Evolutionary conservation across 2,113 vertebrate genomes (phyloP), one percentile per base, ranked within the genome.

Genomic region (Macquaria australasica): DNA sequence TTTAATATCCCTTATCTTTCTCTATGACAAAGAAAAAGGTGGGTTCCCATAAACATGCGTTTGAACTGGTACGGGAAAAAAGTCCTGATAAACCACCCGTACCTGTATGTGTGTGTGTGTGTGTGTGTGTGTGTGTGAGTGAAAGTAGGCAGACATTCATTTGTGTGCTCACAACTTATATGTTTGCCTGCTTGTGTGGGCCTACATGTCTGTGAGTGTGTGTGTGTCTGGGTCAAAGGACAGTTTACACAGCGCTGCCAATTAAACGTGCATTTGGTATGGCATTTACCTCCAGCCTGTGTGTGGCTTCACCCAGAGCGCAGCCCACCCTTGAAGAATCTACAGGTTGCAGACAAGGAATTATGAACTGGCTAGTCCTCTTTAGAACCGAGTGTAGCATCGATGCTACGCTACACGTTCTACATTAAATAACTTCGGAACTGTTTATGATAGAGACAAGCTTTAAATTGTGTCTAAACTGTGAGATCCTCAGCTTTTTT

Each of bases 181-280:
- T 25, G 23, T 25, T 15, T 56, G 63, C 63, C 6, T 50, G 62
- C 45, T 5, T 55, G 9, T 53, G 31, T 43, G 3, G 68, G 25
- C 3, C 5, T 41, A 3, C 11, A 11, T 48, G 9, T 43, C 21
- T 21, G 62, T 64, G 20, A 23, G 34, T 64, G 20, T 53, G 41
- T 78, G 23, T n/a, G 16, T 28, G n/a, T n/a, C 28, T n/a, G 37
- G 84, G 72, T 86, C 71, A 80, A 51, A 71, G 73, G 73, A 55
- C 60, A 75, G 53, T 58, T 71, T 8, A 73, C 79, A 51, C 70
- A 85, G 86, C 23, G 1, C 55, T 78, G 31, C 56, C 79, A 83
- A 88, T 89, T 88, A 76, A 78, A 84, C 56, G 69, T 72, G 69
- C 21, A 73, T 85, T 82, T 83, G n/a, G 37, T 63, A 3, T 39